Base-by-base conservation (phyloP, 2,888 invertebrate species). In the Drosophila barbarae region DNA sequence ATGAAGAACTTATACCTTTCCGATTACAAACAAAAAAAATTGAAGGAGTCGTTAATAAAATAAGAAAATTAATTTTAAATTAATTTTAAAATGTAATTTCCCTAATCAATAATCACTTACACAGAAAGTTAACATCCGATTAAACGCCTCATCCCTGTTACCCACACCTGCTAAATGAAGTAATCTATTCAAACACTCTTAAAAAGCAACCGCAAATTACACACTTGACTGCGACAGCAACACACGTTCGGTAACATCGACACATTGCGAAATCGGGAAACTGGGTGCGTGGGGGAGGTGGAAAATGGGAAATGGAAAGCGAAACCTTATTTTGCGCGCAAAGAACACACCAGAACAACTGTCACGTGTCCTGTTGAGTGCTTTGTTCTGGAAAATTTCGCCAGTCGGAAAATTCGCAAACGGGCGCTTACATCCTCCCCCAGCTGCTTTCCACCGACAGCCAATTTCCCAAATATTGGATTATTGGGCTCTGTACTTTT, bases 331-430 rank as follows among this genome's bases (percentile, higher is more conserved):
- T 63, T 52, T 68, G 67, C 59, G 9, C 50, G 35, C 23, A 23
- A 23, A 23, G 23, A 23, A 23, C 57, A 56, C 50, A 56, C 57
- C 34, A 39, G 69, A 67, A 84, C 79, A 83, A 84, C 80, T 82
- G 86, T 86, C 82, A 83, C 82, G 82, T 83, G 82, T 77, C 82
- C 52, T 47, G 55, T 51, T 67, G 72, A 60, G 71, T 67, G 58
- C 61, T 38, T 46, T 52, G 55, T 59, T 32, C 46, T 68, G 84
- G 69, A 75, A 81, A 85, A 81, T 72, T 77, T 81, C 49, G 78
- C 73, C 46, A 63, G 66, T 53, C 60, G 67, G 72, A 76, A 69
- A 77, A 82, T 77, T 81, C 63, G 73, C 72, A 67, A 76, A 54
- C 54, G 49, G 50, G 56, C 39, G 65, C 15, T 38, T 38, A 28